Evolutionary conservation across 2,797 vertebrate species (phyloP).

Genomic region (Fistularia tabacaria): DNA sequence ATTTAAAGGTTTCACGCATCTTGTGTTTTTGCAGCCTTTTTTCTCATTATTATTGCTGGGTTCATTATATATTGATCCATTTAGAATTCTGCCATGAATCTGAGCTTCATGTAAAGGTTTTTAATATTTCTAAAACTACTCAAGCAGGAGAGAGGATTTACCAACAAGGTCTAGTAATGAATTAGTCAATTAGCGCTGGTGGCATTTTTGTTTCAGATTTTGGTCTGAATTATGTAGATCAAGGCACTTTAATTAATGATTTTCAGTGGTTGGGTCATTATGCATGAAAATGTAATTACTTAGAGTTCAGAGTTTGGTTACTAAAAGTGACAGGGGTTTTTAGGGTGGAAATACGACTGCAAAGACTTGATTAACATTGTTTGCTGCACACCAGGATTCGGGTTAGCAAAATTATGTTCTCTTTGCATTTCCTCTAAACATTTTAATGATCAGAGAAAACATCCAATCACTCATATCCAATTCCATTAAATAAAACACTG

Average conservation of each 20-base stretch:
- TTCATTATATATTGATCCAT: conserved; percentile 11
- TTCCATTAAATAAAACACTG: conserved; percentile 16
- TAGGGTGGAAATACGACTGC: conserved; percentile 40
- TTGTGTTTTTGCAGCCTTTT: too few relatives aligned
- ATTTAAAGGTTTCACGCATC: neutral
- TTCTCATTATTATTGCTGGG: too few relatives aligned
- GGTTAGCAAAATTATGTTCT: conserved; percentile 16
- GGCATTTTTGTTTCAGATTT: conserved; percentile 71
- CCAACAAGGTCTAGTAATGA: conserved; percentile 67
- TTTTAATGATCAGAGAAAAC: conserved; percentile 15
- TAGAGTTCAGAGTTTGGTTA: conserved; percentile 44
- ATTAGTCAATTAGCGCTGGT: conserved; percentile 73
- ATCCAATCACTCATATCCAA: conserved; percentile 1
- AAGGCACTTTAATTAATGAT: conserved; percentile 68
- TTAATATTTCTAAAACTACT: conserved; percentile 63
- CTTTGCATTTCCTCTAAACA: conserved; percentile 8
- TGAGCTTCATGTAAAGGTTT: conserved; percentile 62
- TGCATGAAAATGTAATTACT: conserved; percentile 64
- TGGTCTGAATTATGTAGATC: conserved; percentile 71
- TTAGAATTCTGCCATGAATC: conserved; percentile 27
- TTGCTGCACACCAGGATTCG: conserved; percentile 8
- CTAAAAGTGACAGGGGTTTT: conserved; percentile 63
- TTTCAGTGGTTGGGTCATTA: conserved; percentile 52
- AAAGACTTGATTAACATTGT: conserved; percentile 24
- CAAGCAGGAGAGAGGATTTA: conserved; percentile 65